These are phyloP conservation scores for Drosophila quadrilineata DNA, from an alignment of 1,140 invertebrate genomes.

Conservation along the genomic window DNA sequence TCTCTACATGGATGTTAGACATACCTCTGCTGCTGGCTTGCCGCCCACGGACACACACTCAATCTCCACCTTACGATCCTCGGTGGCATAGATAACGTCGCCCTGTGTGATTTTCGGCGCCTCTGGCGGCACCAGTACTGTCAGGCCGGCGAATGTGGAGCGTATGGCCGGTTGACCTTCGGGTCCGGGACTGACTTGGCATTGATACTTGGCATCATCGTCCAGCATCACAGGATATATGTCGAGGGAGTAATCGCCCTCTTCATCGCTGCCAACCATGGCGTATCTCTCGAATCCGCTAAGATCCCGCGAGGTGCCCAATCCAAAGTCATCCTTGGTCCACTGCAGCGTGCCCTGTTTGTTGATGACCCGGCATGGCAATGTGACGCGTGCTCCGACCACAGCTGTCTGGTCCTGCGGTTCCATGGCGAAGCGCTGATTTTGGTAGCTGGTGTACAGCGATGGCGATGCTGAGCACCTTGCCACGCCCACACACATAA, in stretches of 20 bases:
- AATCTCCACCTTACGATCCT: slow-evolving; percentile 88
- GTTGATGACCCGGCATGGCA: slow-evolving; percentile 88
- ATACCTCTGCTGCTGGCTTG: slow-evolving; percentile 90
- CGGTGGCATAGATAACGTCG: slow-evolving; percentile 86
- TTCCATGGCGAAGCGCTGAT: slow-evolving; percentile 90
- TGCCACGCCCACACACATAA: background rate
- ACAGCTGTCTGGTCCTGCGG: slow-evolving; percentile 90
- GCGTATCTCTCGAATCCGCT: slow-evolving; percentile 90
- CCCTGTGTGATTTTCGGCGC: slow-evolving; percentile 88
- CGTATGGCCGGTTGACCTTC: slow-evolving; percentile 85
- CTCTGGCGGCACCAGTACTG: slow-evolving; percentile 89
- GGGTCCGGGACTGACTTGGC: slow-evolving; percentile 88
- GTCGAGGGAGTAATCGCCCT: slow-evolving; percentile 89
- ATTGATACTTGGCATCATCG: slow-evolving; percentile 90
- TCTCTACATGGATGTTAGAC: slow-evolving; percentile 18
- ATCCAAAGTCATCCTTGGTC: slow-evolving; percentile 92
- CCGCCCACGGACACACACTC: slow-evolving; percentile 89
- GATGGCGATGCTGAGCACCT: slow-evolving; percentile 33
- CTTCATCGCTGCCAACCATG: slow-evolving; percentile 91
- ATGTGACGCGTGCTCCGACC: slow-evolving; percentile 86
- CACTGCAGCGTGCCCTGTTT: slow-evolving; percentile 90
- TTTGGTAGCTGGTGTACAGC: slow-evolving; percentile 72
- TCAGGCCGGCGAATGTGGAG: slow-evolving; percentile 86
- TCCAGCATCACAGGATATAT: slow-evolving; percentile 88
- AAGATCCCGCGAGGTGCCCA: slow-evolving; percentile 89